Evolutionary conservation across 37 sponge, comb jelly and placozoan genomes (phyloP).

Genomic region (Agelas oroides): DNA sequence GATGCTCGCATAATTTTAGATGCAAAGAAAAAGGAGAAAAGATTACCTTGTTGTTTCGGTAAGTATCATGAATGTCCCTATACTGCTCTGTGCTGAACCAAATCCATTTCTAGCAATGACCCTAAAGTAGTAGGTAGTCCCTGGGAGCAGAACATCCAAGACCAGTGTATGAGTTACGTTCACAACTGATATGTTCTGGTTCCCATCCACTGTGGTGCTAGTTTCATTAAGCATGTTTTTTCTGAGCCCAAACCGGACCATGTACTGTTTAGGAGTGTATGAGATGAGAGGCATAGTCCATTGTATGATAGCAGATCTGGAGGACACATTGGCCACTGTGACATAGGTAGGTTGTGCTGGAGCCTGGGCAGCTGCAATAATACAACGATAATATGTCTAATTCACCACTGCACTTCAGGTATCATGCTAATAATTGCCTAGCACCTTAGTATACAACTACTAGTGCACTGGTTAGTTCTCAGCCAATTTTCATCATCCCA

Average conservation of each 20-base stretch:
- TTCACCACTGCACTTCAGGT: too few species aligned
- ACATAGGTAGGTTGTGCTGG: constrained; percentile 16
- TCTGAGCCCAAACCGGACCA: constrained; percentile 18
- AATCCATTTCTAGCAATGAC: neutral
- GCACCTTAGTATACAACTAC: too few species aligned
- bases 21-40: neutral
- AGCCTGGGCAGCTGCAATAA: too few species aligned
- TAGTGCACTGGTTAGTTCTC: too few species aligned
- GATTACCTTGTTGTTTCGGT: neutral
- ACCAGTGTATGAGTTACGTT: neutral
- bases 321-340: neutral
- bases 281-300: constrained; percentile 17
- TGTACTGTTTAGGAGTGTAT: constrained; percentile 31
- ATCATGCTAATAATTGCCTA: too few species aligned
- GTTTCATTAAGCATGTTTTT: neutral
- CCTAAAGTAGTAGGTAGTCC: constrained; percentile 36
- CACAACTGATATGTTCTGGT: constrained; percentile 12
- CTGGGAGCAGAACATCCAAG: constrained; percentile 1
- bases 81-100: neutral
- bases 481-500: too few species aligned
- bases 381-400: too few species aligned
- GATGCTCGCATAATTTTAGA: too few species aligned
- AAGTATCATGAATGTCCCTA: constrained; percentile 8
- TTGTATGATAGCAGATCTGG: constrained; percentile 15
- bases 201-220: neutral